Conservation (phyloP, 2,113 vertebrate species). For the Sinocyclocheilus anophthalmus region DNA sequence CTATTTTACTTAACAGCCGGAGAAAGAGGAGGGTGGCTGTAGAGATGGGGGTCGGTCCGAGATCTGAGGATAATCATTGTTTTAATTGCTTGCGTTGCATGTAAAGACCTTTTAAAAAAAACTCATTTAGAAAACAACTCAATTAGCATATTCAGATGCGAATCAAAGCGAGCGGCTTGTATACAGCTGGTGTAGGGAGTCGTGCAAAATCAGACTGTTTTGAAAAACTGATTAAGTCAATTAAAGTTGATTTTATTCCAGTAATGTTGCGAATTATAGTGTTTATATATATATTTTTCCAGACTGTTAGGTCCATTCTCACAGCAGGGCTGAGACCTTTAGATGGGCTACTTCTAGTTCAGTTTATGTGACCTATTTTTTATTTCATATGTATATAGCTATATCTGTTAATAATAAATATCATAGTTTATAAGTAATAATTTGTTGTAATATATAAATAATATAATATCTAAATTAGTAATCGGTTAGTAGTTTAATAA, state of each 20-base stretch:
- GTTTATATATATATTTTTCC: constrained; percentile 34
- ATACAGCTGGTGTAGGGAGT: constrained; percentile 51
- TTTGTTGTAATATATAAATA: too few relatives aligned
- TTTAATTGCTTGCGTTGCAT: constrained; percentile 46
- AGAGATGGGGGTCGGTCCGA: background rate
- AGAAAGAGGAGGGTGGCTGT: constrained; percentile 25
- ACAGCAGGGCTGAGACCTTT: background rate
- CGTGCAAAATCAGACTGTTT: constrained; percentile 42
- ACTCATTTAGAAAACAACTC: constrained; percentile 40
- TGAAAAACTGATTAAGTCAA: constrained; percentile 45
- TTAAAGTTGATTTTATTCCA: constrained; percentile 47
- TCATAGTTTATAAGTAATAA: too few relatives aligned
- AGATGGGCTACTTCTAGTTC: background rate
- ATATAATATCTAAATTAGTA: too few relatives aligned
- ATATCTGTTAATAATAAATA: too few relatives aligned
- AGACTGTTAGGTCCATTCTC: background rate
- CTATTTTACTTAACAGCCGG: constrained; percentile 54
- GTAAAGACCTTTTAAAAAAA: constrained; percentile 24
- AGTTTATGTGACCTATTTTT: too few relatives aligned
- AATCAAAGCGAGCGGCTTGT: constrained; percentile 29
- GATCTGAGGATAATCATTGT: constrained; percentile 41
- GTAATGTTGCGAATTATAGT: constrained; percentile 37
- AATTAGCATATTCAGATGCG: constrained; percentile 53
- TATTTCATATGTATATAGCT: too few relatives aligned
- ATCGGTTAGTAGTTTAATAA: too few relatives aligned